Evolutionary conservation across 2,113 vertebrate genomes (phyloP).

Genomic region (Callorhinus ursinus): DNA sequence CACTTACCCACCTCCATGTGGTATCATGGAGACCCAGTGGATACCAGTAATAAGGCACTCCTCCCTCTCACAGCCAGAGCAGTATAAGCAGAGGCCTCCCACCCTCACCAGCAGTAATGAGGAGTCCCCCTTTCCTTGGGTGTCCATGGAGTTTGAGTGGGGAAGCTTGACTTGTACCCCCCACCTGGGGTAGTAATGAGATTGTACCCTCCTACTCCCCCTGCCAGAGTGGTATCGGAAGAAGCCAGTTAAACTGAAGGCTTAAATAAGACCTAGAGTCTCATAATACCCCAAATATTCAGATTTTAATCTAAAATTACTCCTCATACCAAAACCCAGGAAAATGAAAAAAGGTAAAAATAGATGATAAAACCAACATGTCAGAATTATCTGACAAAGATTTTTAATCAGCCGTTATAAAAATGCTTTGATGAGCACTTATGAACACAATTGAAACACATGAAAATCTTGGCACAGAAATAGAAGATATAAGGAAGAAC

Average conservation of each 20-base stretch:
- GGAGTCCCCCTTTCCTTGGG: background rate
- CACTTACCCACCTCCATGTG: background rate
- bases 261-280: background rate
- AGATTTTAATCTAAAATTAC: background rate
- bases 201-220: background rate
- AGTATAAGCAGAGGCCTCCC: background rate
- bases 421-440: background rate
- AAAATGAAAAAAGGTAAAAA: background rate
- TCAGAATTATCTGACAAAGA: background rate
- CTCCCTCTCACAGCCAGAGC: background rate
- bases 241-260: background rate
- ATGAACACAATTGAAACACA: background rate
- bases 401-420: background rate
- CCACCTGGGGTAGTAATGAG: background rate
- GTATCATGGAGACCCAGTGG: background rate
- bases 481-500: background rate
- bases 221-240: background rate
- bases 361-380: background rate
- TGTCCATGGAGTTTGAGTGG: background rate
- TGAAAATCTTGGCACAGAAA: background rate
- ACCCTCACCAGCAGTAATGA: background rate
- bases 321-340: background rate
- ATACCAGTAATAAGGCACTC: background rate
- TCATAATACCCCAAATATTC: background rate
- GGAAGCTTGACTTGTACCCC: background rate